A percentile compares a stretch with the other conserved stretches of the same genome.
phyloP scores from a whole-genome alignment of 2,888 invertebrate genomes.

The Tetheella fluctuosa region DNA sequence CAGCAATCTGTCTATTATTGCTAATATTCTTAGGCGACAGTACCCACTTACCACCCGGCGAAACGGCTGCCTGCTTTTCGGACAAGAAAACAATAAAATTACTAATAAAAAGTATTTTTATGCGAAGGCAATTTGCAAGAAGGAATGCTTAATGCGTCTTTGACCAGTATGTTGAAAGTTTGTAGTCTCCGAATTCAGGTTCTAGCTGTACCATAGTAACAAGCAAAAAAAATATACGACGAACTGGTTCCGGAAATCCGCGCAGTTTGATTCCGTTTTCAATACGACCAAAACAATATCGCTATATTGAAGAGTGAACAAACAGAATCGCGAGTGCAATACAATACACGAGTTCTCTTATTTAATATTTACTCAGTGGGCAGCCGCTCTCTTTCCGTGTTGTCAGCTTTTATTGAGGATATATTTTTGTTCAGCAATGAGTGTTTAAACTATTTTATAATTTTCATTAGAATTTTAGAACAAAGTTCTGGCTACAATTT shows the following conservation, averaged over 20 bases:
- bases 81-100: too few species aligned
- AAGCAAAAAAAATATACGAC: slow-evolving; percentile 9
- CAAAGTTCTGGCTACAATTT: background rate
- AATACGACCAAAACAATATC: slow-evolving; percentile 70
- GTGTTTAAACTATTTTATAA: slow-evolving; percentile 31
- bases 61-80: too few species aligned
- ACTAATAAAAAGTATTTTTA: too few species aligned
- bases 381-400: slow-evolving; percentile 37
- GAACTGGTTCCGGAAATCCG: background rate
- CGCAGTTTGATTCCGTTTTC: slow-evolving; percentile 50
- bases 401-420: slow-evolving; percentile 40
- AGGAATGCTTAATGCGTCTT: too few species aligned
- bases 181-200: background rate
- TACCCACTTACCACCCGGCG: too few species aligned
- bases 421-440: slow-evolving; percentile 24
- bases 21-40: too few species aligned
- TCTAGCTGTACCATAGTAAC: background rate
- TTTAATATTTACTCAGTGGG: slow-evolving; percentile 68
- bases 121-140: too few species aligned
- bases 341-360: slow-evolving; percentile 64
- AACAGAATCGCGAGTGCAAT: slow-evolving; percentile 63
- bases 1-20: too few species aligned
- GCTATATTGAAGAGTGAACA: slow-evolving; percentile 69
- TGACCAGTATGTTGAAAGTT: background rate
- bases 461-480: slow-evolving; percentile 9